Percentiles rank a stretch among this genome's conserved stretches.
phyloP scores from a whole-genome alignment of 2,113 vertebrate genomes.

The Rhabdornis inornatus region DNA sequence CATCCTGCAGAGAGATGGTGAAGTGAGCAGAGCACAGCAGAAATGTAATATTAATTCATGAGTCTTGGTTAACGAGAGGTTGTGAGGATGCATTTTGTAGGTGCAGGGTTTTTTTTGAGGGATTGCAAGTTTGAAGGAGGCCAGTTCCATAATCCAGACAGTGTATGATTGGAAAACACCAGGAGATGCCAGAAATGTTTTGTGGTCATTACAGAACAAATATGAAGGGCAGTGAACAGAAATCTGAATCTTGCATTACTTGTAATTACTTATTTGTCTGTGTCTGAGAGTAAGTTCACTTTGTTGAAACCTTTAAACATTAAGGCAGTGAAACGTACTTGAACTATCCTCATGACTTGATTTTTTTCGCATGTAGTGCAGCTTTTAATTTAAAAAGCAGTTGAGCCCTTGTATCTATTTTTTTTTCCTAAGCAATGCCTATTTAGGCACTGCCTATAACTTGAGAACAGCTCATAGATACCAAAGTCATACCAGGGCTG shows the following conservation, averaged over 20 bases:
- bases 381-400: background rate
- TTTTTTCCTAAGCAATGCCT: background rate
- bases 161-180: background rate
- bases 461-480: background rate
- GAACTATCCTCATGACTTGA: background rate
- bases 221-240: background rate
- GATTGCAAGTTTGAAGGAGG: background rate
- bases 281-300: background rate
- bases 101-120: background rate
- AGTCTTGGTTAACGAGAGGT: background rate
- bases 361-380: background rate
- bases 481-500: background rate
- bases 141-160: background rate
- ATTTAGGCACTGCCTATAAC: background rate
- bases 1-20: background rate
- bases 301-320: background rate
- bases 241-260: background rate
- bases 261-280: background rate
- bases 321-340: background rate
- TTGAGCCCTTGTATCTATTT: background rate
- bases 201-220: background rate
- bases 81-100: background rate
- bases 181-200: background rate
- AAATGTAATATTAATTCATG: fast-evolving
- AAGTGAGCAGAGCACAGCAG: background rate